These are phyloP conservation scores for Brachionus angularis DNA, from an alignment of 1,140 invertebrate genomes.

Conservation along the genomic window DNA sequence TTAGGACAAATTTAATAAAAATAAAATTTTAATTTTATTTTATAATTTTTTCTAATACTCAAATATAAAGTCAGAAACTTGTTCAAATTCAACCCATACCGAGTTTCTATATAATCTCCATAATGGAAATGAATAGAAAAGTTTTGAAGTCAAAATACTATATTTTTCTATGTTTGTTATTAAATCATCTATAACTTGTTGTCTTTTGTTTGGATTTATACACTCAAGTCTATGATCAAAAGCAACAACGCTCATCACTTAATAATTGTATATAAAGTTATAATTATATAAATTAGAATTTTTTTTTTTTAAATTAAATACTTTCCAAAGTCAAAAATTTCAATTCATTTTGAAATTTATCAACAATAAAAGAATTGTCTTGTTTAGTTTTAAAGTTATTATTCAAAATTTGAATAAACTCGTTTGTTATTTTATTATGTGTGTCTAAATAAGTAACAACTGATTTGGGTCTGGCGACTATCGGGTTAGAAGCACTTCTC, in stretches of 20 bases:
- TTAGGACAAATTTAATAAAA: background rate
- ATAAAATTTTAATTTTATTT: background rate
- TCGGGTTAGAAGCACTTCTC: constrained; percentile 20
- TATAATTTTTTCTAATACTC: constrained; percentile 1
- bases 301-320: background rate
- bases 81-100: constrained; percentile 36
- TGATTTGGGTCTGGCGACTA: constrained; percentile 33
- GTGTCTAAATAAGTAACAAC: constrained; percentile 4
- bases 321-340: constrained; percentile 20
- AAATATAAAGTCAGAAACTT: constrained; percentile 3
- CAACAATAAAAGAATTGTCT: background rate
- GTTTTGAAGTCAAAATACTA: background rate
- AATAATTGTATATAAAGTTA: no score
- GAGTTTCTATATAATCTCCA: constrained; percentile 7
- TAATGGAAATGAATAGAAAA: constrained; percentile 19
- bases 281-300: background rate
- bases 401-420: constrained; percentile 4
- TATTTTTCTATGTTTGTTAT: constrained; percentile 7
- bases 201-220: background rate
- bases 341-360: constrained; percentile 17
- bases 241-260: constrained; percentile 36
- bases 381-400: background rate
- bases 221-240: constrained; percentile 37
- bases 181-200: background rate
- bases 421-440: constrained; percentile 38